Percentiles rank a stretch among this genome's conserved stretches.
Evolutionary conservation across 2,888 invertebrate genomes (phyloP).

Genomic region (Onchidella celtica): DNA sequence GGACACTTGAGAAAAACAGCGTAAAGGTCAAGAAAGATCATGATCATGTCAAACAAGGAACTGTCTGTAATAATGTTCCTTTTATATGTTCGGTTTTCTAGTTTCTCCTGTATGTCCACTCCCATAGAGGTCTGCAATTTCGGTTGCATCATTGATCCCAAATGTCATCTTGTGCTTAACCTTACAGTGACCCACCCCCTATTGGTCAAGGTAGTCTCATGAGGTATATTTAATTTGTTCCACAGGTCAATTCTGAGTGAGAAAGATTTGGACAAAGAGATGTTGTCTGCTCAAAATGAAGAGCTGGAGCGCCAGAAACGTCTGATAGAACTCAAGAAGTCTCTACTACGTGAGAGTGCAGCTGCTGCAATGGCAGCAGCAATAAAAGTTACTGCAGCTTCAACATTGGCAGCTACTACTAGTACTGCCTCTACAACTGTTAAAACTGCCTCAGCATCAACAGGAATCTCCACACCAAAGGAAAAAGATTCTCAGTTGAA

Average conservation of each 20-base stretch:
- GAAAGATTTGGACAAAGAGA: conserved; percentile 94
- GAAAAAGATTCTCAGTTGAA: conserved; percentile 77
- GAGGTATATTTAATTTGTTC: background rate
- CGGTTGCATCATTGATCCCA: no score
- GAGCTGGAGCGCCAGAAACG: conserved; percentile 87
- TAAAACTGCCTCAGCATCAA: conserved; percentile 48
- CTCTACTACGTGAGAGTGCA: conserved; percentile 56
- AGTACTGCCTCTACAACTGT: conserved; percentile 7
- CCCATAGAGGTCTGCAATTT: no score
- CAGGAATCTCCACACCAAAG: conserved; percentile 41
- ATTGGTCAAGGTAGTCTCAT: no score
- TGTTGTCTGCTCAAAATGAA: conserved; percentile 93
- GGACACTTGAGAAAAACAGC: no score
- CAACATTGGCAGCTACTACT: background rate
- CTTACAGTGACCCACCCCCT: no score
- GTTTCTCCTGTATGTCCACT: no score
- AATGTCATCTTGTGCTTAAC: no score
- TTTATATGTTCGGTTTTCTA: no score
- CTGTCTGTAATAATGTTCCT: no score
- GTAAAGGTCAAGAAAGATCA: no score
- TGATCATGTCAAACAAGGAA: no score
- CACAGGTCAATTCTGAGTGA: conserved; percentile 89
- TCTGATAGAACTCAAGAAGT: conserved; percentile 80
- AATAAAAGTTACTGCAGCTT: background rate
- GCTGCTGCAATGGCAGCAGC: conserved; percentile 21